Base-by-base conservation (phyloP, 2,113 vertebrate species). In the Lophotis ruficrista region DNA sequence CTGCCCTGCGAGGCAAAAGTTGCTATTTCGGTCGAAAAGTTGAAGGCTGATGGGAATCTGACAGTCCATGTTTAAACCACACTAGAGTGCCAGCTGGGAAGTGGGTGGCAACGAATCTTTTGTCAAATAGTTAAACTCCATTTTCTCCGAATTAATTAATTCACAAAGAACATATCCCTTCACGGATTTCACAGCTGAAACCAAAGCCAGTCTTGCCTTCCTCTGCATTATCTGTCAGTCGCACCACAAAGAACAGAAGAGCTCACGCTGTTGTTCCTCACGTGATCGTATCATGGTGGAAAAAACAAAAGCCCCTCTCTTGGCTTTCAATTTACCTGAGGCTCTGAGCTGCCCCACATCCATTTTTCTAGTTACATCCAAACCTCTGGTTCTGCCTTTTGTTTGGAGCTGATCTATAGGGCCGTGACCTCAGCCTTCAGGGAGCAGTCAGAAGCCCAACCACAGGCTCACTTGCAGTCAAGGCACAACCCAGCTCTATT, bases 31-130 rank as follows among this genome's bases (percentile, higher is more conserved):
- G 68, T 90, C 24, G 1, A 45, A 90, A 86, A 0, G 0, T 22
- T 79, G 78, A 88, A 75, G 65, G 61, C 57, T 96, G 93, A 89
- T 71, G 53, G 65, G 65, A 94, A 82, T 82, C 83, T 84, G 91
- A 89, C 93, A 96, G 83, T 89, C 85, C 66, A 14, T 23, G 57
- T 50, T 85, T 75, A 84, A 91, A 65, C 56, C 4, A 2, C 23
- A 25, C 47, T 47, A 13, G 10, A 71, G 41, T 6, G 31, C 89
- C 96, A 97, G 93, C 93, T 96, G 95, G 81, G 78, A 81, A 94
- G 94, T 91, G 94, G 93, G 94, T 94, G 94, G 95, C 84, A 96
- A 93, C 27, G 16, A 89, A 87, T 95, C 73, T 89, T 94, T 79
- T 79, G 81, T 96, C 45, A 25, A 93, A 87, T 14, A 90, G 83